Conservation (phyloP, 2,113 vertebrate species). For the Solenodon paradoxus region DNA sequence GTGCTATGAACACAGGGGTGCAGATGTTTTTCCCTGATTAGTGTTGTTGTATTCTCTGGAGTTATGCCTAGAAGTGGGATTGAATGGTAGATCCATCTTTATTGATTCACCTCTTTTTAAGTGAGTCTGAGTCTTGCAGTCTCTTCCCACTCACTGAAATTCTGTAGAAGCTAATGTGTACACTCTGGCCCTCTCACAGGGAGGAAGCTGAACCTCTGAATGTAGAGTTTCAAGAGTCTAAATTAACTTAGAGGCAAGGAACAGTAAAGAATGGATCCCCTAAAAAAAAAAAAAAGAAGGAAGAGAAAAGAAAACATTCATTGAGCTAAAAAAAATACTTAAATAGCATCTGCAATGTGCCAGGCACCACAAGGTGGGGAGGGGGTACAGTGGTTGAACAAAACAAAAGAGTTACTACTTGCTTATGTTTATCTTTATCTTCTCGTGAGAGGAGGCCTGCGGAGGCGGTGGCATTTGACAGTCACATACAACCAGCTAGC, state of each 20-base stretch:
- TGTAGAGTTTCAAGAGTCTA: not conserved
- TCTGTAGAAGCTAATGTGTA: not conserved
- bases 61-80: not conserved
- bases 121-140: not conserved
- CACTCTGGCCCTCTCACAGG: not conserved
- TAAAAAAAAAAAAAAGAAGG: not conserved
- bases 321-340: not conserved
- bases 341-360: not conserved
- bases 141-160: not conserved
- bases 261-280: not conserved
- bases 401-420: not conserved
- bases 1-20: no score
- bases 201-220: not conserved
- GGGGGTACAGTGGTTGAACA: not conserved
- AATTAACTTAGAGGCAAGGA: not conserved
- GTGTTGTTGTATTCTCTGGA: not conserved
- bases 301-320: not conserved
- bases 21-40: no score
- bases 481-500: not conserved
- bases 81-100: no score
- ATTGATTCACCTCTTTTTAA: not conserved
- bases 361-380: not conserved
- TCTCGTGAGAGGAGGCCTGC: not conserved
- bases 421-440: not conserved
- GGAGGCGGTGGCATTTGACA: not conserved